Evolutionary conservation across 2,113 vertebrate species (phyloP).

Genomic region (Heptranchias perlo): DNA sequence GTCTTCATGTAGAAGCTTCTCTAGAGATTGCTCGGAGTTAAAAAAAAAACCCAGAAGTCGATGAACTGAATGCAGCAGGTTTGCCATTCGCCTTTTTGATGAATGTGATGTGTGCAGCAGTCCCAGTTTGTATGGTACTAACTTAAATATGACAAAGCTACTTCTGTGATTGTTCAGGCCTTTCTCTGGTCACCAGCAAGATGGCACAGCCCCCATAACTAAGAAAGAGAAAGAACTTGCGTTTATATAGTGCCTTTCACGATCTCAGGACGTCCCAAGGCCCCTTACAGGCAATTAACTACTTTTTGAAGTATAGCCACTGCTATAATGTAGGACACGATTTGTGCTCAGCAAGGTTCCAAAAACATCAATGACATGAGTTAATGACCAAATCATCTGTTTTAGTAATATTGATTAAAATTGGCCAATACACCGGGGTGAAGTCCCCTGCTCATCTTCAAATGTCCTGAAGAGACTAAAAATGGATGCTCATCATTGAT

Average conservation of each 20-base stretch:
- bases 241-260: neutral
- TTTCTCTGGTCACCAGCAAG: neutral
- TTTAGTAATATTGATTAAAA: neutral
- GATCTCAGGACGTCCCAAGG: neutral
- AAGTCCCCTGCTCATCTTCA: neutral
- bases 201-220: neutral
- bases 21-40: neutral
- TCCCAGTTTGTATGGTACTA: neutral
- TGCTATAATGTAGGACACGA: neutral
- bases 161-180: neutral
- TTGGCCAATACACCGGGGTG: no score
- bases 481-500: neutral
- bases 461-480: neutral
- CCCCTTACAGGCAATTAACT: no score
- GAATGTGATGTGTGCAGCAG: neutral
- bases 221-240: neutral
- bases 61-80: neutral
- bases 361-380: neutral
- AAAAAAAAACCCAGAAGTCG: no score
- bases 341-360: neutral
- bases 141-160: neutral
- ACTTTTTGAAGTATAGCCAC: neutral
- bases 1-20: neutral
- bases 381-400: neutral
- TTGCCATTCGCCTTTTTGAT: neutral